Base-by-base conservation (phyloP, 2,888 invertebrate genomes). In the Apantesis nais region DNA sequence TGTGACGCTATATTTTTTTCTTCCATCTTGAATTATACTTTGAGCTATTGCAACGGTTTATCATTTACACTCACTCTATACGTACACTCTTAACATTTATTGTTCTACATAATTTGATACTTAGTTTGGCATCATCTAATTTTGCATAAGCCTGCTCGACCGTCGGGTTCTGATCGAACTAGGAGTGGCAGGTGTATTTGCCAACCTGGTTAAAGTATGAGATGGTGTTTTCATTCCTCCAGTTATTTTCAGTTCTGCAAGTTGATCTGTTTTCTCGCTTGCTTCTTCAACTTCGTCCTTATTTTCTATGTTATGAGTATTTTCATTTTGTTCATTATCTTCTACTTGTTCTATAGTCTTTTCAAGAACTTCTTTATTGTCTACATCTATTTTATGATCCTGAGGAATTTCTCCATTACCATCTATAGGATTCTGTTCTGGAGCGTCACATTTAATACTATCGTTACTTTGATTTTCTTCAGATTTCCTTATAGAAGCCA, bases 151-250 rank as follows among this genome's bases (percentile, higher is more conserved):
- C 71, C 80, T 84, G 73, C 93, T 93, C 0, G 91, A 83, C 0
- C 93, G 86, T 19, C 93, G 83, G 0, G 93, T 93, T 37, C 84
- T 86, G 16, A 93, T 83, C 2, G 86, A 77, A 64, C 88, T 85
- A 0, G 93, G 91, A 0, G 92, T 90, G 0, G 79, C 79, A 14
- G 72, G 84, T 0, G 89, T 39, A 9, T 22, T 66, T 0, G 64
- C 86, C 16, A 88, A 62, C 0, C 90, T 84, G 7, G 89, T 74
- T 0, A 92, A 90, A 0, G 81, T 72, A 25, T 91, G 84, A 0
- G 86, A 83, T 0, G 91, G 90, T 0, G 92, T 91, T 16, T 14
- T 16, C 9, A 4, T 29, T 29, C 14, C 44, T 0, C 81, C 82
- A 62, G 73, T 71, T 48, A n/a, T 72, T 52, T 84, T 85, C 5